A percentile compares a stretch with the other conserved stretches of the same genome.
Conservation (phyloP, 2,797 vertebrate species). For the Mastacembelus armatus region DNA sequence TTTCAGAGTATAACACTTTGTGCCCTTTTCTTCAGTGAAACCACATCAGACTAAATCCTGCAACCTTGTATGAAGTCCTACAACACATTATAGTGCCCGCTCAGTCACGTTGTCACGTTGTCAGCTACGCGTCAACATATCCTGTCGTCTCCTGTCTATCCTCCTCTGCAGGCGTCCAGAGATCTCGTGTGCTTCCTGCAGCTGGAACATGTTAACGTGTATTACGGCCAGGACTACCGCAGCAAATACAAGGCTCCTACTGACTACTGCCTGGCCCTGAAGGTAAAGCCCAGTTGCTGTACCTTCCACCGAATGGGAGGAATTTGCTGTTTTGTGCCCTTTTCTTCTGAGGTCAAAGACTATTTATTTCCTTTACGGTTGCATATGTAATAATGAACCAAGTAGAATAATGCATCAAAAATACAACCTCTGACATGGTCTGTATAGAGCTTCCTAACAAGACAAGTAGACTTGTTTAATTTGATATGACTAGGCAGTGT, state of each 20-base stretch:
- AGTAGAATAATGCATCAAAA: too few relatives aligned
- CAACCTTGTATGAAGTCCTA: background rate
- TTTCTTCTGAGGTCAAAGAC: too few relatives aligned
- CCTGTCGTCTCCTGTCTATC: conserved; percentile 7
- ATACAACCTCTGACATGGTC: too few relatives aligned
- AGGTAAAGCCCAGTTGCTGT: conserved; percentile 80
- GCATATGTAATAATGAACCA: too few relatives aligned
- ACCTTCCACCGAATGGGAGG: background rate
- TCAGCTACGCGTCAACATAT: background rate
- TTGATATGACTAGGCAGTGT: background rate
- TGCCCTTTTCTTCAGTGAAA: background rate
- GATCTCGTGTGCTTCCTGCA: conserved; percentile 97
- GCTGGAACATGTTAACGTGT: conserved; percentile 96
- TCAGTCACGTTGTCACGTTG: too few relatives aligned
- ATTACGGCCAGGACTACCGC: conserved; percentile 96
- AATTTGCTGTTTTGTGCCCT: background rate
- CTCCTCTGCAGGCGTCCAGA: conserved; percentile 87
- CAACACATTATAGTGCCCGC: background rate
- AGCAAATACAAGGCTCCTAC: conserved; percentile 98
- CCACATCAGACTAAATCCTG: conserved; percentile 15
- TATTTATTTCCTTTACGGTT: too few relatives aligned
- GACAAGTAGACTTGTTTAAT: background rate
- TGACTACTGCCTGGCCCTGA: conserved; percentile 95
- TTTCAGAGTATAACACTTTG: background rate
- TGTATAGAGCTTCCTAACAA: background rate